phyloP scores from a whole-genome alignment of 1,140 invertebrate species.

The Apis mellifera region DNA sequence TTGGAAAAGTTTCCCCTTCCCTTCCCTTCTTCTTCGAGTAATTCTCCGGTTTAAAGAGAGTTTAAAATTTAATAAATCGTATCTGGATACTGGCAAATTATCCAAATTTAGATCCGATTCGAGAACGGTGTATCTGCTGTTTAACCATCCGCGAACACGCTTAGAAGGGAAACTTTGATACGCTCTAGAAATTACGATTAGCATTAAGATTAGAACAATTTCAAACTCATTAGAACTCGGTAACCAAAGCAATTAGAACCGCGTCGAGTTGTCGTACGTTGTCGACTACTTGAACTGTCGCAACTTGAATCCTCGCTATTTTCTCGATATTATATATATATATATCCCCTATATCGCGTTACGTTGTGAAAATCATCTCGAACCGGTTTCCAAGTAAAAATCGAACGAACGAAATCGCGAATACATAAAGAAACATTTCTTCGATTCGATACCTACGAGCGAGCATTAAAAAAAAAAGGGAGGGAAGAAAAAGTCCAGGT shows the following conservation, averaged over 20 bases:
- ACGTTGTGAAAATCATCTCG: neutral
- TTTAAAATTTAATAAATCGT: neutral
- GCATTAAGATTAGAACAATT: conserved; percentile 34
- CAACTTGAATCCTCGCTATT: neutral
- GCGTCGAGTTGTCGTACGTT: neutral
- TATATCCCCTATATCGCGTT: neutral
- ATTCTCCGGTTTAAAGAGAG: neutral
- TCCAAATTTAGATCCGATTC: neutral
- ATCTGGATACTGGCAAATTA: neutral
- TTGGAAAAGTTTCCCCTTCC: too few species aligned
- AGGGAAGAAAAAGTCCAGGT: too few species aligned
- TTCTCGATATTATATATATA: neutral
- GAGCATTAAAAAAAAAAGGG: too few species aligned
- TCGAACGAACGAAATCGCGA: too few species aligned
- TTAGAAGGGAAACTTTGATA: conserved; percentile 17
- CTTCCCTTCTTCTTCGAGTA: too few species aligned
- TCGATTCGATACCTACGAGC: too few species aligned
- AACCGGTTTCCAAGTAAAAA: too few species aligned
- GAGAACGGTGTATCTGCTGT: too few species aligned
- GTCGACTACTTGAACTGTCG: neutral
- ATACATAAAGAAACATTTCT: too few species aligned
- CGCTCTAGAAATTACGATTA: conserved; percentile 12
- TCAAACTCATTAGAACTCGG: conserved; percentile 17
- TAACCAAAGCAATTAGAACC: conserved; percentile 16
- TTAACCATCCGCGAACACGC: neutral